Base-by-base conservation (phyloP, 30 jellyfish, hydroid and myxozoan genomes). In the Rhopilema esculentum region DNA sequence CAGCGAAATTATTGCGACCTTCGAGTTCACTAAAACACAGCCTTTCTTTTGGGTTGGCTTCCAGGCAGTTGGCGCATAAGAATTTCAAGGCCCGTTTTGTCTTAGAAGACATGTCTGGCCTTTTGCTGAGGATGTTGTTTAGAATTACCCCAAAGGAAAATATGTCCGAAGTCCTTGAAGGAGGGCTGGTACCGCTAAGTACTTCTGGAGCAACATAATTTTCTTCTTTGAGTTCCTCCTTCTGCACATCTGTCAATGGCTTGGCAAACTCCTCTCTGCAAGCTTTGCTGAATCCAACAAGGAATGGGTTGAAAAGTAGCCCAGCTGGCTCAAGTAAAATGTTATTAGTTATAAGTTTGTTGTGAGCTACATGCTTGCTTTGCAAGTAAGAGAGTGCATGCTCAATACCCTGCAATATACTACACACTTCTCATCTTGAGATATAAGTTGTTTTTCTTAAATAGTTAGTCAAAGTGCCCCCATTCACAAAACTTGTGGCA, bases 31-130 rank as follows among this genome's bases (percentile, higher is more conserved):
- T 40, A 40, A 40, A 40, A 40, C 57, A 40, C 57, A 40, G 57
- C 57, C 57, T 40, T 40, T 40, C 57, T 40, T 40, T 40, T 40
- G 57, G 74, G 31, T 64, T 64, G 74, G 31, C 74, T 64, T 64
- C 74, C 74, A 64, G 74, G 74, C 74, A 64, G 74, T 25, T 64
- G 27, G 27, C 74, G 31, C 74, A 64, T 64, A 64, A 64, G 31
- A 21, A 64, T 64, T 64, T 64, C 74, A 64, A 64, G 30, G 74
- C 74, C 74, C 74, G 27, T 64, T 25, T 64, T 21, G 74, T 64
- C 74, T 64, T 64, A 25, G 74, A 64, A 64, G 74, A 64, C 74
- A 64, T 64, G 27, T 64, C 74, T 64, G 74, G 74, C 74, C 74
- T 64, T 25, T 64, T 64, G 31, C 31, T 64, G 30, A 64, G 74